Percentiles rank a stretch among this genome's conserved stretches.
Conservation (phyloP, 2,888 invertebrate genomes). For the Gandaritis pyraliata region DNA sequence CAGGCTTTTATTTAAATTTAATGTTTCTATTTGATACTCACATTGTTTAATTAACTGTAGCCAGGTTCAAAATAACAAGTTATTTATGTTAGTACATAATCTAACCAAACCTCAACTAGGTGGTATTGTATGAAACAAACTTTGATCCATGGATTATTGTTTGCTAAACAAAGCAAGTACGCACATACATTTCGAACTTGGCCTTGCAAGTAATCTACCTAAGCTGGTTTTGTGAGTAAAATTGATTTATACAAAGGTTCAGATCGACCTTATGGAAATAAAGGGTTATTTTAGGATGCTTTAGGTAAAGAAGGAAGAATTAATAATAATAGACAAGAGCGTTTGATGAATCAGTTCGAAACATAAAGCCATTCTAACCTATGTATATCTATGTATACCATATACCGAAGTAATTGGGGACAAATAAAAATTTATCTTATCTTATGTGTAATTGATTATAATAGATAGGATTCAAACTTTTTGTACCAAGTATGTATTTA, state of each 20-base stretch:
- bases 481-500: too few species aligned
- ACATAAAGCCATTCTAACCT: too few species aligned
- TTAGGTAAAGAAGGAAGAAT: too few species aligned
- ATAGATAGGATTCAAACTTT: too few species aligned
- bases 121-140: slow-evolving; percentile 21
- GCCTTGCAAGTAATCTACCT: slow-evolving; percentile 37
- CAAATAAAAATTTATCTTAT: too few species aligned
- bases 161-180: slow-evolving; percentile 34
- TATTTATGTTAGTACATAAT: slow-evolving; percentile 12
- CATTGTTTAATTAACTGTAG: not conserved
- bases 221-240: slow-evolving; percentile 36
- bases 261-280: slow-evolving; percentile 15
- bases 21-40: too few species aligned
- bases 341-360: too few species aligned
- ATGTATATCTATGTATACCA: too few species aligned
- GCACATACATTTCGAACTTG: slow-evolving; percentile 39
- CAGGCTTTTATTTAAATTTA: too few species aligned
- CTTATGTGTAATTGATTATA: too few species aligned
- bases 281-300: slow-evolving; percentile 7
- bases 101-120: not conserved
- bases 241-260: slow-evolving; percentile 40
- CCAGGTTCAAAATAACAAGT: not conserved
- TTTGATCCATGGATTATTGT: slow-evolving; percentile 31
- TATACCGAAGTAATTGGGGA: too few species aligned
- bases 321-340: too few species aligned